Evolutionary conservation across 2,888 invertebrate genomes (phyloP), one percentile per base, ranked within the genome.

Genomic region (Athetis lepigone): DNA sequence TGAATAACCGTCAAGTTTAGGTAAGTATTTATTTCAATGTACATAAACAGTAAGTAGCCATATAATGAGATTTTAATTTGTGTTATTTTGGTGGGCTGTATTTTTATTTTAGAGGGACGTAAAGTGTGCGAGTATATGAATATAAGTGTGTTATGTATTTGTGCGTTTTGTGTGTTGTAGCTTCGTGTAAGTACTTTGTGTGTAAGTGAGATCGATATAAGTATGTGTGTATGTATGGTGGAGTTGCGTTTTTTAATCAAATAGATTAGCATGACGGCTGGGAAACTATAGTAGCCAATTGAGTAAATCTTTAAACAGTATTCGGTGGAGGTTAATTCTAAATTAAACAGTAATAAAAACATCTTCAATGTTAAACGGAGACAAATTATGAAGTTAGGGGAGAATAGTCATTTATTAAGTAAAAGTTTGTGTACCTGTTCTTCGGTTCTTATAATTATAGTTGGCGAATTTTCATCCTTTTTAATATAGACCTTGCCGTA

Each of bases 401-500:
- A 21, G 21, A 21, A 42, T 29, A 29, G 29, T 29, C 29, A 29
- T 29, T 29, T 29, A 5, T 29, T 11, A 9, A 29, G 29, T 9
- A 29, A 29, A 29, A 29, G 9, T 29, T 8, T 29, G 11, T 29
- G 29, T 29, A 29, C 29, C 29, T 25, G 25, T 25, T 25, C 25
- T 25, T 25, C 25, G 6, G 4, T 25, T 25, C 25, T 25, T 25
- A 25, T 6, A 4, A 25, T 25, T 25, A 25, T 25, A 25, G 25
- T 25, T 25, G 25, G 25, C 25, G 25, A 47, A 18, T 47, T 5
- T 47, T 21, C 49, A 13, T 49, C 33, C 36, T 9, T 49, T 11
- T 36, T 49, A 36, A 21, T 4, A n/a, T 49, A 45, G 2, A 49
- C 23, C 1, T 49, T 49, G 8, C 36, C 49, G 2, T 49, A 49